Base-by-base conservation (phyloP, 2,113 vertebrate species). In the Perccottus glenii region DNA sequence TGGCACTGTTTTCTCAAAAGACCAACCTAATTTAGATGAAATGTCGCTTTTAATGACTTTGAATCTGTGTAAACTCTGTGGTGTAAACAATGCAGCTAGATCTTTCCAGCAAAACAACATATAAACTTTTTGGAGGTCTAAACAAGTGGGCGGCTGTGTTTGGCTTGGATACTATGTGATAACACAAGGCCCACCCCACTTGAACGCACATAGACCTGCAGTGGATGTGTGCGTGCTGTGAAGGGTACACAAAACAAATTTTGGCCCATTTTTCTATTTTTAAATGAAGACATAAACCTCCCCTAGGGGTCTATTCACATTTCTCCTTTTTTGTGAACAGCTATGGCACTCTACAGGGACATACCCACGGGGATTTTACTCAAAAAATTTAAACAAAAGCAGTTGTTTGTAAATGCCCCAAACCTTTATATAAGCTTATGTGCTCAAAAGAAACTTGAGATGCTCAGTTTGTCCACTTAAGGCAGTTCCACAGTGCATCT, bases 31-130 rank as follows among this genome's bases (percentile, higher is more conserved):
- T 86, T 85, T 73, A 44, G 70, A 75, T 42, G 63, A 57, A 89
- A 82, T 86, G 69, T 79, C 73, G 75, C 81, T 83, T 81, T 67
- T 85, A 86, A 86, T 87, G 84, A 76, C 81, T 80, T 80, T 62
- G 52, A 66, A 80, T 80, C 73, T 73, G 51, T 85, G 80, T 87
- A 88, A 88, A 87, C 85, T 64, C 58, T 81, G 77, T 60, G 81
- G 75, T 75, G 84, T 91, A 89, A 90, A 89, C 86, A 88, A 78
- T 72, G 74, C 76, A 80, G 72, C 75, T 73, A 71, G 76, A 86
- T 85, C 72, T 81, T 85, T 78, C 77, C 78, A 81, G 58, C 58
- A 70, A 85, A 88, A 84, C 68, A 85, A 78, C 70, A 81, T 67
- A 82, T 70, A 49, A 40, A 70, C 57, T 55, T 77, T 78, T 79